Evolutionary conservation across 2,113 vertebrate species (phyloP), one percentile per base, ranked within the genome.

Genomic region (Meleagris gallopavo): DNA sequence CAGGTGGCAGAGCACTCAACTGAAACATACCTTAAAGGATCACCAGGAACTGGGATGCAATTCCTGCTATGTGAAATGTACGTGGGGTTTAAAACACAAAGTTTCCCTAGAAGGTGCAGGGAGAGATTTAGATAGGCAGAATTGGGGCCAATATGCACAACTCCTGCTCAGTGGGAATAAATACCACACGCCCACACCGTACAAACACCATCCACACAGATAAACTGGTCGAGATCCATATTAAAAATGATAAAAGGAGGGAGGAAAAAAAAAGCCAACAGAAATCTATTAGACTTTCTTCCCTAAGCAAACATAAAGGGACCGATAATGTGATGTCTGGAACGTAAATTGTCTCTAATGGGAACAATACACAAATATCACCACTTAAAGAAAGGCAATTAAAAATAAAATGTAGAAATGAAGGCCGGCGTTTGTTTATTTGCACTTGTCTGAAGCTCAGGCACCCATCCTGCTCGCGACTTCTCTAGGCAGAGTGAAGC

Each of bases 221-320:
- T 43, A 88, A 88, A 92, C 67, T 11, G 75, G 85, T 46, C 50
- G 19, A 88, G 89, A 71, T 46, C 87, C 14, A 1, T 86, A 95
- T 91, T 79, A 89, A 95, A 96, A 94, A 95, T 60, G 76, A 95
- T 77, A 90, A 78, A 91, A 95, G 72, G 75, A 89, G 64, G 93
- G 16, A 89, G 65, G 2, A 29, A 32, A 69, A 79, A 90, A 96
- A 89, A 85, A 92, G 89, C 77, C 78, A 96, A 86, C 90, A 95
- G 72, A 66, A 94, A 92, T 94, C 96, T 96, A 96, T 96, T 93
- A 95, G 94, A 92, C 46, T 88, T 88, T 38, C 86, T 95, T 96
- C 95, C 95, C 96, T 88, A 89, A 94, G 94, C 95, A 95, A 94
- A 95, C 95, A 96, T 43, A 91, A 96, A 95, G 94, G 95, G 96